phyloP scores from a whole-genome alignment of 2,797 vertebrate genomes.

The Cyprinella venusta region DNA sequence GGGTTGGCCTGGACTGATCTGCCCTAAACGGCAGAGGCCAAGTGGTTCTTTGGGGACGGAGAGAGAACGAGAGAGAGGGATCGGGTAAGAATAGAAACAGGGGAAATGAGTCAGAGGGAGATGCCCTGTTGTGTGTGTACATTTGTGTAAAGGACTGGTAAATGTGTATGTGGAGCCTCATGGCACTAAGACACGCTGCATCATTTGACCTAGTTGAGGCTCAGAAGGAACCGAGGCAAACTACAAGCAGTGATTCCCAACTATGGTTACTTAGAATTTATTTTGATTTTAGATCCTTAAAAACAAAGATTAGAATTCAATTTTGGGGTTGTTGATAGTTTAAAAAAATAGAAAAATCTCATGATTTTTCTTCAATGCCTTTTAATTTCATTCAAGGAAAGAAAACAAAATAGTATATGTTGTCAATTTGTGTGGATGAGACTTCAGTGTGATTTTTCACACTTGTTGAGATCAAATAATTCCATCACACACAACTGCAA shows the following conservation, averaged over 20 bases:
- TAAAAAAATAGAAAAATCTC: background rate
- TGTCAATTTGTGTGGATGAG: background rate
- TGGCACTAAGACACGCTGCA: slow-evolving; percentile 20
- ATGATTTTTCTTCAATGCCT: background rate
- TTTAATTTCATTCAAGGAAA: background rate
- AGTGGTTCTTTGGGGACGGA: slow-evolving; percentile 47
- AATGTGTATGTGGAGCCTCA: slow-evolving; percentile 13
- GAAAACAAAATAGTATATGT: background rate
- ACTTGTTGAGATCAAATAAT: background rate
- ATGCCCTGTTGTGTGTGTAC: slow-evolving; percentile 37
- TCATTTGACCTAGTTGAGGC: slow-evolving; percentile 52
- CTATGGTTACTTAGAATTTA: background rate
- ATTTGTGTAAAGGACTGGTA: slow-evolving; percentile 16
- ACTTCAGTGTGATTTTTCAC: background rate
- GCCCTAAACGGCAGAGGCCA: slow-evolving; percentile 65
- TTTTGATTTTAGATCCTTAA: background rate
- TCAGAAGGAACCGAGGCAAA: slow-evolving; percentile 14
- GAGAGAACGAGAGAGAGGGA: slow-evolving; percentile 12
- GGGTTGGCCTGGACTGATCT: slow-evolving; percentile 58
- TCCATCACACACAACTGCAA: background rate
- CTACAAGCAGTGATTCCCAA: background rate
- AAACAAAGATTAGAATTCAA: background rate
- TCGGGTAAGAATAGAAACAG: slow-evolving; percentile 35
- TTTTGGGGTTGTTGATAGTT: background rate
- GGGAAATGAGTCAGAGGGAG: slow-evolving; percentile 50